Evolutionary conservation across 2,113 vertebrate species (phyloP), one percentile per base, ranked within the genome.

Genomic region (Halichoerus grypus): DNA sequence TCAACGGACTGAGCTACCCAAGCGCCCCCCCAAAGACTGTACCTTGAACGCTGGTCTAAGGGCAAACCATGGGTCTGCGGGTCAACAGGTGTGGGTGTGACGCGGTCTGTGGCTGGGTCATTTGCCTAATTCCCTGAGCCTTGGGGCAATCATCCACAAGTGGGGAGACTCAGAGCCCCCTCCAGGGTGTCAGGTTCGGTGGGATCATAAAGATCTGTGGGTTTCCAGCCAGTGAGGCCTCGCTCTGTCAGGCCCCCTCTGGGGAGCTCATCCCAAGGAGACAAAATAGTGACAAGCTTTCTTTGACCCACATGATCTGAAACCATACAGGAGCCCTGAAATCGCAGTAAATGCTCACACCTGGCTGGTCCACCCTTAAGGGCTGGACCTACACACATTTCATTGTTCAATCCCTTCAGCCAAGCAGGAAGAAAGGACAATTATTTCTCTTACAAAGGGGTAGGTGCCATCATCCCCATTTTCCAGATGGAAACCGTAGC

Each of bases 201-300:
- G 3, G 24, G 79, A 28, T 71, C 1, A 1, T 5, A 24, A 51
- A 79, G 88, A 33, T 18, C 83, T 11, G 22, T 8, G 57, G 26
- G 46, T 18, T 19, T 69, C 81, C 16, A 77, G 82, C 42, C 82
- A 33, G 57, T 28, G 26, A 59, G 39, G n/a, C n/a, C 61, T 55
- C 1, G 1, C 53, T 22, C 53, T 31, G 72, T 2, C 4, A 5
- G 39, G 31, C 21, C 26, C 55, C 16, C 26, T 28, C 0, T 0
- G 1, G 16, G 39, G 15, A 36, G 22, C 26, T 59, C 31, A 16
- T 21, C n/a, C 74, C 13, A 19, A 21, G 42, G 24, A 85, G 16
- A 57, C 14, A 22, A 46, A 15, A 91, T 5, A 33, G 2, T 12
- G 92, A 61, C 31, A 3, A 10, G 36, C 19, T 53, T 19, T 74